These are phyloP conservation scores for Tachina fera DNA, from an alignment of 2,888 invertebrate species.

Conservation along the genomic window DNA sequence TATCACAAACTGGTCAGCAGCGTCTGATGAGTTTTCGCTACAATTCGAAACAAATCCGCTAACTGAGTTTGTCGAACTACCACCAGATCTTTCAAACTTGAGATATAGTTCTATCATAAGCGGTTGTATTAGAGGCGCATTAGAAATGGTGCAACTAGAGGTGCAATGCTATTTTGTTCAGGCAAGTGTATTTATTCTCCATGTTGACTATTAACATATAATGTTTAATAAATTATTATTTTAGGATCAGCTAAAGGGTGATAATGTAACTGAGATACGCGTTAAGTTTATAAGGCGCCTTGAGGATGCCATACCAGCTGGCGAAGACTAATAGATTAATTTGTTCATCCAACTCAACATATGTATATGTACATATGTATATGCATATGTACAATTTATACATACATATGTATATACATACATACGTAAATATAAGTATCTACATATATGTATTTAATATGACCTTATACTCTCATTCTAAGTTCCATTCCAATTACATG, in stretches of 20 bases:
- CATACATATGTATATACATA: no score
- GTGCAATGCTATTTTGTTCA: slow-evolving; percentile 96
- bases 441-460: slow-evolving; percentile 29
- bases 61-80: slow-evolving; percentile 98
- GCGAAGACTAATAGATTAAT: slow-evolving; percentile 90
- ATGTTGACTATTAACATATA: not conserved
- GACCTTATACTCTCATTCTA: slow-evolving; percentile 36
- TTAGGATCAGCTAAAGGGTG: slow-evolving; percentile 96
- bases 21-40: slow-evolving; percentile 98
- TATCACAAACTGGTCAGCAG: slow-evolving; percentile 96
- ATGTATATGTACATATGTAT: not conserved
- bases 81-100: slow-evolving; percentile 90
- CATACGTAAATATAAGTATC: no score
- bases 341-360: not conserved
- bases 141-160: slow-evolving; percentile 99
- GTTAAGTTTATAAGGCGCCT: slow-evolving; percentile 97
- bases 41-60: slow-evolving; percentile 97
- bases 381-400: no score
- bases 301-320: slow-evolving; percentile 98
- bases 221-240: not conserved
- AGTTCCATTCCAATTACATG: slow-evolving; percentile 64
- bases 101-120: slow-evolving; percentile 97
- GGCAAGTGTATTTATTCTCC: slow-evolving; percentile 80
- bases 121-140: slow-evolving; percentile 95
- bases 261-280: slow-evolving; percentile 95